phyloP scores from a whole-genome alignment of 2,113 vertebrate genomes.

The Chloropsis hardwickii region DNA sequence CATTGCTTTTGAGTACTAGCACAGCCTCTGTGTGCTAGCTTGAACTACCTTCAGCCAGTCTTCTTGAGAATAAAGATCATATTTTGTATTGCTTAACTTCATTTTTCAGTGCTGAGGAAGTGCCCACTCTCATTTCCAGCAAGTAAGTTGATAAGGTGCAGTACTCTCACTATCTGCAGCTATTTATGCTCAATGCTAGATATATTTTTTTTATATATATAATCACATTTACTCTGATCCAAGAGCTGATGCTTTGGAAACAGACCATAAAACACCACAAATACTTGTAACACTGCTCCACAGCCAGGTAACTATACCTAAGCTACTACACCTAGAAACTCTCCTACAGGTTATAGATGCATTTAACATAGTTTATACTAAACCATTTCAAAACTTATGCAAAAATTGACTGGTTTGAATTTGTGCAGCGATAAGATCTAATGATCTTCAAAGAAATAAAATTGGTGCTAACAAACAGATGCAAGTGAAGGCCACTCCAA shows the following conservation, averaged over 20 bases:
- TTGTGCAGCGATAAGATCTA: background rate
- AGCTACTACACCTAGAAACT: background rate
- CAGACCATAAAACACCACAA: background rate
- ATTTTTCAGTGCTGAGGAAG: background rate
- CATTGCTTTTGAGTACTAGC: background rate
- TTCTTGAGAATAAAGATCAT: background rate
- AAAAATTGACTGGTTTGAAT: background rate
- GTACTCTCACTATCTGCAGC: background rate
- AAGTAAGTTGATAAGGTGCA: background rate
- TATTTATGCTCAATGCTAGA: background rate
- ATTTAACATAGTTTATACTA: background rate
- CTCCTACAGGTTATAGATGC: background rate
- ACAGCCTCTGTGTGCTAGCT: background rate
- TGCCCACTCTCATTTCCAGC: background rate
- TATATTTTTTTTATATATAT: background rate
- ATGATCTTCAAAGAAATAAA: background rate
- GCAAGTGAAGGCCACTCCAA: background rate
- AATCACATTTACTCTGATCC: background rate
- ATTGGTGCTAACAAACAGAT: background rate
- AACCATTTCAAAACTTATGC: background rate
- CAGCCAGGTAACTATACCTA: background rate
- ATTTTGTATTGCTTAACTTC: background rate
- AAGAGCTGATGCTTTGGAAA: background rate
- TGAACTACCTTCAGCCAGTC: background rate
- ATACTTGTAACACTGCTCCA: background rate